phyloP scores from a whole-genome alignment of 2,888 invertebrate species.

The Lysandra bellargus region DNA sequence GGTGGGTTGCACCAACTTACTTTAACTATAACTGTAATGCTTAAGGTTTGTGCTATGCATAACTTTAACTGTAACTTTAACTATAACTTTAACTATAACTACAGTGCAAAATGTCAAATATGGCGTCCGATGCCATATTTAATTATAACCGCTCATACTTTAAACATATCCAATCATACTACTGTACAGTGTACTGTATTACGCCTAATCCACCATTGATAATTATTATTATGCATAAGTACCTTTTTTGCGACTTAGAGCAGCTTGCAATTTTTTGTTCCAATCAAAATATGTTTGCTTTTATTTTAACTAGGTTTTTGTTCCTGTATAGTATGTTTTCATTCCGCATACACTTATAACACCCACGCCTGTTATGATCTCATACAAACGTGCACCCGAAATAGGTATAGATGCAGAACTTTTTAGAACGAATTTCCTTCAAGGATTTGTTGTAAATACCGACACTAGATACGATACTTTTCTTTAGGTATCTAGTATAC shows the following conservation, averaged over 20 bases:
- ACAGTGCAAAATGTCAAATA: no score
- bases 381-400: not conserved
- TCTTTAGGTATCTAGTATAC: no score
- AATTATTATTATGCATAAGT: not conserved
- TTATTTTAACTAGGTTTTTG: conserved; percentile 3
- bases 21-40: no score
- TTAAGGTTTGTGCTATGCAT: no score
- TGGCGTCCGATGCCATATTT: no score
- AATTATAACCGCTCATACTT: no score
- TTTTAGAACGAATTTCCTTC: not conserved
- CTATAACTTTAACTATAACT: no score
- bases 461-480: no score
- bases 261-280: not conserved
- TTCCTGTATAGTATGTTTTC: conserved; percentile 7
- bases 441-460: not conserved
- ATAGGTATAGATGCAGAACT: not conserved
- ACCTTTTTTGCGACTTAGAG: not conserved
- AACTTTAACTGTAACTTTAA: no score
- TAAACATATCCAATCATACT: no score
- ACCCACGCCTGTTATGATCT: not conserved
- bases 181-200: no score
- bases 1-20: no score
- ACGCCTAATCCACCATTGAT: not conserved
- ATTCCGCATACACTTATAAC: conserved; percentile 3
- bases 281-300: not conserved